Conservation (phyloP, 1,140 invertebrate species). For the Choristoneura fumiferana region DNA sequence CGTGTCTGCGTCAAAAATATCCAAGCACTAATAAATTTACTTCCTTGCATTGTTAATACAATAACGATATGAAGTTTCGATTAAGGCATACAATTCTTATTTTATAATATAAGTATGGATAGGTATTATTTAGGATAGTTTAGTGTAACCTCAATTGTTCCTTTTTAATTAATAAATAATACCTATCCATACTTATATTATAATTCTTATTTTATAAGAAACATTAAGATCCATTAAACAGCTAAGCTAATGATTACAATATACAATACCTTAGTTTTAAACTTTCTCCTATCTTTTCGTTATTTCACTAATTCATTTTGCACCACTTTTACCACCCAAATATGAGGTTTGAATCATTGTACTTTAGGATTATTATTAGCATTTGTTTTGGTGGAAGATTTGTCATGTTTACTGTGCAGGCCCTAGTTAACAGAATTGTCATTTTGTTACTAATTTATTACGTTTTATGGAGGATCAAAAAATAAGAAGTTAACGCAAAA, state of each 20-base stretch:
- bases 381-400: slow-evolving; percentile 12
- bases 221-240: slow-evolving; percentile 36
- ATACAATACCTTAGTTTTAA: slow-evolving; percentile 25
- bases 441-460: too few relatives aligned
- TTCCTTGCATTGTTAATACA: slow-evolving; percentile 68
- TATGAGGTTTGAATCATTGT: slow-evolving; percentile 13
- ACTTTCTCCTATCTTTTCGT: slow-evolving; percentile 26
- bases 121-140: too few relatives aligned
- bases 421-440: neutral
- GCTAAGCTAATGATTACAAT: slow-evolving; percentile 36
- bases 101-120: too few relatives aligned
- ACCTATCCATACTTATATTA: too few relatives aligned
- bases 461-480: too few relatives aligned
- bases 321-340: slow-evolving; percentile 15
- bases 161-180: too few relatives aligned
- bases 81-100: slow-evolving; percentile 76
- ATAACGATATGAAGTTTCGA: slow-evolving; percentile 74
- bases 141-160: too few relatives aligned
- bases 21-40: neutral
- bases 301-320: slow-evolving; percentile 13
- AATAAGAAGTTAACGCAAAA: too few relatives aligned
- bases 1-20: neutral
- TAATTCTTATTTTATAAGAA: slow-evolving; percentile 76
- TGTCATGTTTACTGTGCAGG: neutral
- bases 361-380: slow-evolving; percentile 16